These are phyloP conservation scores for Mormyrus iriodes DNA, from an alignment of 2,113 vertebrate species.

Conservation along the genomic window DNA sequence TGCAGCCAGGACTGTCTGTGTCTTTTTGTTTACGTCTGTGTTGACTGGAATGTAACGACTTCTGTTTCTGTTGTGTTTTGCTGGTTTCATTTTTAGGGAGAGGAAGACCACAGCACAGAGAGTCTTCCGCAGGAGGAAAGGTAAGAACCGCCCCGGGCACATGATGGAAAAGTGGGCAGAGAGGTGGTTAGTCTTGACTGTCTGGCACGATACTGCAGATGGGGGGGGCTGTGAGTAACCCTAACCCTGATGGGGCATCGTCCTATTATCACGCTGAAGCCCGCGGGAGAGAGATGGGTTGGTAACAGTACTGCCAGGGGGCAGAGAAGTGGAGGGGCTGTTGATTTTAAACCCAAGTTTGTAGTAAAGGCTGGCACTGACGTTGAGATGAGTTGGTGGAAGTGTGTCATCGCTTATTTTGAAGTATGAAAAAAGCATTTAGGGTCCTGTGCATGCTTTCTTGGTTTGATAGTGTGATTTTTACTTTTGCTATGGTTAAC, in stretches of 20 bases:
- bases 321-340: neutral
- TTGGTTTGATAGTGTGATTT: neutral
- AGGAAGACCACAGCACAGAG: conserved; percentile 76
- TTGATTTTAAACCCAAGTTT: neutral
- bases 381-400: neutral
- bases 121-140: conserved; percentile 76
- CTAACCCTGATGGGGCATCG: neutral
- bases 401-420: neutral
- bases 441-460: neutral
- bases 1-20: neutral
- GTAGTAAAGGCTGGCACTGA: neutral
- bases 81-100: conserved; percentile 63
- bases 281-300: neutral
- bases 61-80: conserved; percentile 20
- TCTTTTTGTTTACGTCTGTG: neutral
- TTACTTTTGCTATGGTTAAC: neutral
- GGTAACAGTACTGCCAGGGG: neutral
- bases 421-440: neutral
- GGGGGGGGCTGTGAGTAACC: neutral
- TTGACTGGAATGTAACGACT: neutral
- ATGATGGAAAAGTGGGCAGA: neutral
- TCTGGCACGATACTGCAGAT: neutral
- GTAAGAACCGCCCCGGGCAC: conserved; percentile 50
- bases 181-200: neutral
- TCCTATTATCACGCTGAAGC: neutral